Base-by-base conservation (phyloP, 2,888 invertebrate species). In the Microlaimidae sp. region DNA sequence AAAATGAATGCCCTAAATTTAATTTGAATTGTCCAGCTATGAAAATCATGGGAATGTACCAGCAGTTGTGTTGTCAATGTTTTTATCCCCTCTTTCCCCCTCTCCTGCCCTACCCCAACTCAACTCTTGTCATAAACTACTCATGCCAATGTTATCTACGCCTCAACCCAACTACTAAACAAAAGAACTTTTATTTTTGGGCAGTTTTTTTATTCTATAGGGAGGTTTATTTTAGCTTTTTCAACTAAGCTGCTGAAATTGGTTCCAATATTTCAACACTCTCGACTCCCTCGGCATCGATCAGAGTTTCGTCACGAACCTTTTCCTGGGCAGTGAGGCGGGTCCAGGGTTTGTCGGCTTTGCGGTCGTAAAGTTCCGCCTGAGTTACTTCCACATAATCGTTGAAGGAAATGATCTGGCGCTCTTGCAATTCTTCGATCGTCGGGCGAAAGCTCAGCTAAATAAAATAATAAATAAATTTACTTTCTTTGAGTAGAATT, bases 331-430 rank as follows among this genome's bases (percentile, higher is more conserved):
- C 93, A 63, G 97, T 97, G 66, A 97, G 80, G 68, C 93, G 80
- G 63, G 93, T 97, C 97, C 97, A 99, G 63, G 97, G 97, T 77
- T 97, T 97, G 75, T 97, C 97, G 57, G 92, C 93, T 70, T 90
- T 79, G 53, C 97, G 79, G 77, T 97, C 95, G 75, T 95, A 97
- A 71, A 93, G 88, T 72, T 93, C 90, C 57, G 84, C 84, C 68
- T 83, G 90, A 62, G 95, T 95, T 64, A 95, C 92, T 77, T 99
- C 97, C 67, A 97, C 92, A 76, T 97, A 99, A 75, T 97, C 97
- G 74, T 89, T 95, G 77, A 97, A 97, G 68, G 93, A 82, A 66
- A 97, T 97, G 71, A 97, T 97, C 79, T 95, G 95, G 76, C 93
- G 87, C 73, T 95, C 93, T 70, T 90, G 90, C 59, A 97, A 79